Conservation (phyloP, 2,797 vertebrate genomes). For the Trichosurus vulpecula region DNA sequence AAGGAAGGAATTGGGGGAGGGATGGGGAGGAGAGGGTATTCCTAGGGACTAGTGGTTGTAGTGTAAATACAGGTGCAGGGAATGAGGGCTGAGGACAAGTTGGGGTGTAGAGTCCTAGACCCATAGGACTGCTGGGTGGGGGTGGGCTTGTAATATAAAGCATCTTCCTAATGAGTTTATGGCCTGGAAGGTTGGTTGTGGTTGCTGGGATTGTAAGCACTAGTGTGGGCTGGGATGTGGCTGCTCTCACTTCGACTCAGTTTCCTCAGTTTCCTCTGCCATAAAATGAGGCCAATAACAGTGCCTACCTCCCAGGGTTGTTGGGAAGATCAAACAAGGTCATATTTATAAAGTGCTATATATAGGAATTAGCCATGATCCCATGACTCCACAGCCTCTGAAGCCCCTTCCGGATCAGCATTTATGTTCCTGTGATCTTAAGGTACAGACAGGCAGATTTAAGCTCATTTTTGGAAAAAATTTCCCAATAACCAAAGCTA, state of each 20-base stretch:
- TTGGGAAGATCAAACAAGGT: not conserved
- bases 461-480: not conserved
- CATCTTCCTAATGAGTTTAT: not conserved
- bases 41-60: not conserved
- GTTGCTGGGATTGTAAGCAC: not conserved
- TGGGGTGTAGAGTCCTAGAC: too few species aligned
- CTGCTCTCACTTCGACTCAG: not conserved
- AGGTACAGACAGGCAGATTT: not conserved
- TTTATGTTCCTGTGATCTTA: not conserved
- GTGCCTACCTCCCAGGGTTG: not conserved
- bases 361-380: not conserved
- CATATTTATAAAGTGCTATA: not conserved
- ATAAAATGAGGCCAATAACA: not conserved
- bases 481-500: not conserved
- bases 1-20: not conserved
- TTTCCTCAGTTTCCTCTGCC: too few species aligned
- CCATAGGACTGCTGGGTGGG: not conserved
- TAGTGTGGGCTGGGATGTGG: not conserved
- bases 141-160: not conserved
- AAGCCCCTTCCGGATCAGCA: not conserved
- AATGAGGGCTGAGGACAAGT: not conserved
- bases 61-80: not conserved
- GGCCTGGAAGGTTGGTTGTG: fast-evolving
- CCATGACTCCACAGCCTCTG: not conserved
- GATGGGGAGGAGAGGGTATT: not conserved